Percentiles rank a stretch among this genome's conserved stretches.
These are phyloP conservation scores for Eristalis intricaria DNA, from an alignment of 2,888 invertebrate species.

Conservation along the genomic window DNA sequence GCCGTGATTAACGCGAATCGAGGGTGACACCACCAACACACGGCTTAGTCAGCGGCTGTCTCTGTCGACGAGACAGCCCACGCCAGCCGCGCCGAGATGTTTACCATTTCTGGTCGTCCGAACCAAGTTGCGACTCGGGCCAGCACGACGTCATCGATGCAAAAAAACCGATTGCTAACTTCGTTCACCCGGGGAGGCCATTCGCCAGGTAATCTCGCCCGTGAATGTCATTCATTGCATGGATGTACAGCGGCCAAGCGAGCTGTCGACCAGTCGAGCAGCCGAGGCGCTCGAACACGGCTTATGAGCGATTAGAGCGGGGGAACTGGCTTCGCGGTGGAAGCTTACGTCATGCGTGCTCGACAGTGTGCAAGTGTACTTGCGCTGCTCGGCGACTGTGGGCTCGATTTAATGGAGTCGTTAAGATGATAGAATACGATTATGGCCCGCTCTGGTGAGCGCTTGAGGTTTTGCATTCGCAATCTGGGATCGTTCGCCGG, in stretches of 20 bases:
- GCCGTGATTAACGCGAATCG: slow-evolving; percentile 46
- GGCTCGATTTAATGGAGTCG: slow-evolving; percentile 47
- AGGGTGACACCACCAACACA: slow-evolving; percentile 60
- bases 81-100: slow-evolving; percentile 52
- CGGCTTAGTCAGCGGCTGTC: slow-evolving; percentile 56
- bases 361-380: not conserved
- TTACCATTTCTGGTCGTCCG: slow-evolving; percentile 68
- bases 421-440: slow-evolving; percentile 41
- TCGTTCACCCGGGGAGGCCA: slow-evolving; percentile 42
- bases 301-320: slow-evolving; percentile 38
- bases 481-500: not conserved
- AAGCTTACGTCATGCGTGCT: slow-evolving; percentile 51
- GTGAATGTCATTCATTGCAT: slow-evolving; percentile 58
- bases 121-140: slow-evolving; percentile 4
- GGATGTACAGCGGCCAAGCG: not conserved
- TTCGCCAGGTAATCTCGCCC: slow-evolving; percentile 27
- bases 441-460: slow-evolving; percentile 13
- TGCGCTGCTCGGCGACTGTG: slow-evolving; percentile 13
- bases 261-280: too few species aligned
- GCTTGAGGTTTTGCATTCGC: not conserved
- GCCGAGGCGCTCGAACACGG: slow-evolving; percentile 1
- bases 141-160: slow-evolving; percentile 62
- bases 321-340: not conserved
- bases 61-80: slow-evolving; percentile 38
- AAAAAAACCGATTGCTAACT: slow-evolving; percentile 56